Evolutionary conservation across 1,140 invertebrate species (phyloP).

Genomic region (Maniola jurtina): DNA sequence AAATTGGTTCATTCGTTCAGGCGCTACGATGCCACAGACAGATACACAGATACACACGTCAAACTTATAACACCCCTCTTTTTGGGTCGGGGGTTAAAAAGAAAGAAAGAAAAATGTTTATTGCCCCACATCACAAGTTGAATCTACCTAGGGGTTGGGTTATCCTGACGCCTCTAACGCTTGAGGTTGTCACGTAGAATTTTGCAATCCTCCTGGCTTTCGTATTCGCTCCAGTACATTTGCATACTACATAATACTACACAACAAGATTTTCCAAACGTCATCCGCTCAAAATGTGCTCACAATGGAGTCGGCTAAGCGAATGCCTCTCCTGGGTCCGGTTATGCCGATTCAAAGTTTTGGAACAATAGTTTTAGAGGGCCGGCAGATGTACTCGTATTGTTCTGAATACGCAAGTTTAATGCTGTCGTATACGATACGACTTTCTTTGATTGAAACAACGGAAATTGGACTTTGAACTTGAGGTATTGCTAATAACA

Average conservation of each 20-base stretch:
- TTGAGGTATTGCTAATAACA: neutral
- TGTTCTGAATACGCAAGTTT: neutral
- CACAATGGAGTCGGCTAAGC: neutral
- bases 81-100: no score
- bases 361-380: slow-evolving; percentile 6
- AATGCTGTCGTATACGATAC: neutral
- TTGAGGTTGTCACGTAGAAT: no score
- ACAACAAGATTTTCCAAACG: neutral
- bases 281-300: neutral
- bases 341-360: slow-evolving; percentile 13
- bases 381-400: neutral
- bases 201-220: no score
- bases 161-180: no score
- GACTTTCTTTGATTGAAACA: neutral
- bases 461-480: slow-evolving; percentile 5
- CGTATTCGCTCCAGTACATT: no score
- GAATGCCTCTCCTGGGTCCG: neutral
- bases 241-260: neutral
- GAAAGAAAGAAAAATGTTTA: no score
- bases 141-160: no score
- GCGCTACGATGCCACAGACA: no score
- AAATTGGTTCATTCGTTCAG: no score
- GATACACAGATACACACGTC: no score
- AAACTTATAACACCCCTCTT: no score
- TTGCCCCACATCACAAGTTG: no score